These are phyloP conservation scores for Drosophila leontia DNA, from an alignment of 1,140 invertebrate species.

Conservation along the genomic window DNA sequence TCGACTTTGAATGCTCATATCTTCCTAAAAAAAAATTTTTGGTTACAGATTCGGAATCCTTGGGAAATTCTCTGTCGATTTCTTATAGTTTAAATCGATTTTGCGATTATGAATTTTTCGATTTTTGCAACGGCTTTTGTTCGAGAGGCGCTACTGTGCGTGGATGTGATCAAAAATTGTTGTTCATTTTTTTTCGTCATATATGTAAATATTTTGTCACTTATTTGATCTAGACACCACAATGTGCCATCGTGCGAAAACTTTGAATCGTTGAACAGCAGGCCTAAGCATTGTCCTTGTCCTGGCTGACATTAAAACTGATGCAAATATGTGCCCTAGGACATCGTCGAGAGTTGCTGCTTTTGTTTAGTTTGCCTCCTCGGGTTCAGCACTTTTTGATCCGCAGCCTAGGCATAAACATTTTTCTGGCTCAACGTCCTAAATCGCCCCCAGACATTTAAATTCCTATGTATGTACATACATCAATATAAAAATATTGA, in stretches of 20 bases:
- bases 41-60: too few species aligned
- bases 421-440: conserved; percentile 26
- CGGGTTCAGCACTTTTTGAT: conserved; percentile 45
- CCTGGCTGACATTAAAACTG: conserved; percentile 66
- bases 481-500: conserved; percentile 15
- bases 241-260: conserved; percentile 40
- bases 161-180: neutral
- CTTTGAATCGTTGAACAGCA: conserved; percentile 55
- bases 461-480: too few species aligned
- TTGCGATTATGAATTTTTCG: too few species aligned
- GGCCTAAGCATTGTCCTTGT: conserved; percentile 54
- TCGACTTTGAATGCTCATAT: too few species aligned
- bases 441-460: neutral
- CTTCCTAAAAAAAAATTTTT: too few species aligned
- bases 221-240: neutral
- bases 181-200: too few species aligned
- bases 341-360: conserved; percentile 46
- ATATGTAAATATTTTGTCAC: neutral
- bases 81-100: too few species aligned
- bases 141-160: too few species aligned
- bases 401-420: conserved; percentile 15
- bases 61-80: too few species aligned
- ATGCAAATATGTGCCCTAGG: conserved; percentile 67
- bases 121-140: too few species aligned
- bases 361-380: conserved; percentile 46